Conservation (phyloP, 1,140 invertebrate species). For the Leptinotarsa texana region DNA sequence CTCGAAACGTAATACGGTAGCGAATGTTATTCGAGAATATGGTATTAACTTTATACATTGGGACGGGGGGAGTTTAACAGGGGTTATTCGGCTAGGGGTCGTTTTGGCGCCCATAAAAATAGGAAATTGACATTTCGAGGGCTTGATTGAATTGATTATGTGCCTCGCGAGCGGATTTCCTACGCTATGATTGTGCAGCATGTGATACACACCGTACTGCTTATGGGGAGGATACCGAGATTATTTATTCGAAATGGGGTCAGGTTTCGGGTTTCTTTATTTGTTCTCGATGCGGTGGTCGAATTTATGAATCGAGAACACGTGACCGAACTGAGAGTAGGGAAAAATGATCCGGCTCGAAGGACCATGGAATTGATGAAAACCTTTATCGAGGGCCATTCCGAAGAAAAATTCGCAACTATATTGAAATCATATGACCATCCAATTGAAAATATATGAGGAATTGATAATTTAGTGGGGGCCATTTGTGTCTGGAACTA, state of each 20-base stretch:
- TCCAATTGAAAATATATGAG: too few relatives aligned
- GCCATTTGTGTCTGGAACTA: too few relatives aligned
- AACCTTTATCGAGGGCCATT: too few relatives aligned
- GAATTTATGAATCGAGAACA: too few relatives aligned
- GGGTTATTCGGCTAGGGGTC: background rate
- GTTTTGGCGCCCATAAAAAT: slow-evolving; percentile 10
- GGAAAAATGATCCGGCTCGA: too few relatives aligned
- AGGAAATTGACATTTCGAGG: slow-evolving; percentile 13
- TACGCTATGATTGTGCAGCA: background rate
- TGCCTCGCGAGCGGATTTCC: background rate
- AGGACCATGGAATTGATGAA: too few relatives aligned
- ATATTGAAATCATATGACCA: too few relatives aligned
- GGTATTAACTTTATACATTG: slow-evolving; percentile 16
- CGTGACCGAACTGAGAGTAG: too few relatives aligned
- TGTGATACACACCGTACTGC: background rate
- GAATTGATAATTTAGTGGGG: too few relatives aligned
- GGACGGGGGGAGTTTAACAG: background rate
- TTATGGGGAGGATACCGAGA: background rate
- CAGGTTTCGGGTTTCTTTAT: too few relatives aligned
- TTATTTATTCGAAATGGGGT: background rate
- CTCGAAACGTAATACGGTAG: background rate
- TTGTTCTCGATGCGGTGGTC: too few relatives aligned
- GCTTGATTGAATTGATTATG: slow-evolving; percentile 15
- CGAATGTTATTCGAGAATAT: slow-evolving; percentile 13
- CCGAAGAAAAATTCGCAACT: too few relatives aligned